A percentile compares a stretch with the other conserved stretches of the same genome.
phyloP scores from a whole-genome alignment of 1,140 invertebrate species.

The Branchinecta lindahli region DNA sequence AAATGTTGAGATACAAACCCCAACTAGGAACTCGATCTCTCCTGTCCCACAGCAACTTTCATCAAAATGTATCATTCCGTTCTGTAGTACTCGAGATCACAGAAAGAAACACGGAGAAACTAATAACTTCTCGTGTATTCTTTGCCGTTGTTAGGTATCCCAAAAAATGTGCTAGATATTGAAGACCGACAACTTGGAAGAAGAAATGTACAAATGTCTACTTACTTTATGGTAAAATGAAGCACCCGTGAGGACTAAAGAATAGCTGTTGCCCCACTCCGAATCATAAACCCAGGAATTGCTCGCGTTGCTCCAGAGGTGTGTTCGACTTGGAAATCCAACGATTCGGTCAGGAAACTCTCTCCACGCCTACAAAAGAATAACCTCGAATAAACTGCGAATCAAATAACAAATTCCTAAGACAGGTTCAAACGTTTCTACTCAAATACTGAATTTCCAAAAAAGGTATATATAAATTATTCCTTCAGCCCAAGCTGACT shows the following conservation, averaged over 20 bases:
- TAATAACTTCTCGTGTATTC: too few relatives aligned
- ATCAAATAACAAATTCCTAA: neutral
- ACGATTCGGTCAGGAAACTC: conserved; percentile 86
- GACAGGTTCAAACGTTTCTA: conserved; percentile 11
- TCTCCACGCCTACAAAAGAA: conserved; percentile 56
- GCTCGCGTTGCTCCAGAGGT: conserved; percentile 73
- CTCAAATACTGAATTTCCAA: conserved; percentile 14
- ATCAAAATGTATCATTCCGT: too few relatives aligned
- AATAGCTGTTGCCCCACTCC: conserved; percentile 87
- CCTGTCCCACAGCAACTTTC: too few relatives aligned
- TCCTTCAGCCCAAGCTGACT: too few relatives aligned
- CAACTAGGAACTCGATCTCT: too few relatives aligned
- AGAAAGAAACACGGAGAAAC: too few relatives aligned
- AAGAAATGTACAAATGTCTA: too few relatives aligned
- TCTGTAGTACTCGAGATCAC: too few relatives aligned
- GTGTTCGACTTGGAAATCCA: conserved; percentile 72
- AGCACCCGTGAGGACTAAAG: conserved; percentile 83
- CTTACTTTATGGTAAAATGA: conserved; percentile 75
- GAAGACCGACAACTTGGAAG: too few relatives aligned
- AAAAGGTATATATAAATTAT: conserved; percentile 19
- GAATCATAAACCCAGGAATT: conserved; percentile 75
- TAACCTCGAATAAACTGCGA: conserved; percentile 13
- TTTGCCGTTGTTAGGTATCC: too few relatives aligned
- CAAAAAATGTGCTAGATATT: too few relatives aligned
- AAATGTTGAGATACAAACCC: too few relatives aligned